Evolutionary conservation across 2,113 vertebrate species (phyloP), one percentile per base, ranked within the genome.

Genomic region (Poeciliopsis retropinna): DNA sequence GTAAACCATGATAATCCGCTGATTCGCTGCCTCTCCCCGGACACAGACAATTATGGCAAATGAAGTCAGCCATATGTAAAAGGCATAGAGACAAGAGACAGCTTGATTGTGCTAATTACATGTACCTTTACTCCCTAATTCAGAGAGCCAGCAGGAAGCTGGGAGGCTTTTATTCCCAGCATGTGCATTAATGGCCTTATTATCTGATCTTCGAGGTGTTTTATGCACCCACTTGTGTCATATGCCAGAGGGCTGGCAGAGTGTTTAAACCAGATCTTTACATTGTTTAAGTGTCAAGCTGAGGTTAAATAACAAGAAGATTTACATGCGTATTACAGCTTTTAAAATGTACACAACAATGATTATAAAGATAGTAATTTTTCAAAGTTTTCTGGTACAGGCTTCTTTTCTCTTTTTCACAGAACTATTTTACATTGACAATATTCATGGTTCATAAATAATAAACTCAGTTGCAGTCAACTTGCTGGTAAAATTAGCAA

Each of bases 101-200:
- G 85, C 86, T 84, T 85, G 86, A 91, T 82, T 75, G 85, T 72
- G 74, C 77, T 90, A 91, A 93, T 93, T 91, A 91, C 83, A 54
- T 5, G 11, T 68, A 85, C 78, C 90, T 81, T 80, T 67, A 32
- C 81, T 62, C 78, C 32, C 67, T 87, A 81, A 91, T 91, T 90
- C 82, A 78, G 82, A 8, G 28, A 82, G 57, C 37, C 78, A 77
- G 51, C 65, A 29, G 65, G 82, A 85, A 75, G 81, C 83, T 83
- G 64, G 7, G 30, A 69, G 76, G 76, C 84, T 82, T 87, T 91
- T 86, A 88, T 90, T 85, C 72, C 64, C 29, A 70, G 67, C 75
- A 78, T 87, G 82, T 89, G 86, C 88, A 84, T 32, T 81, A 85
- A 88, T 83, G 75, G 82, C 81, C 76, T 78, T 81, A 85, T 90